phyloP scores from a whole-genome alignment of 2,888 invertebrate genomes.

The Sminthurides aquaticus region DNA sequence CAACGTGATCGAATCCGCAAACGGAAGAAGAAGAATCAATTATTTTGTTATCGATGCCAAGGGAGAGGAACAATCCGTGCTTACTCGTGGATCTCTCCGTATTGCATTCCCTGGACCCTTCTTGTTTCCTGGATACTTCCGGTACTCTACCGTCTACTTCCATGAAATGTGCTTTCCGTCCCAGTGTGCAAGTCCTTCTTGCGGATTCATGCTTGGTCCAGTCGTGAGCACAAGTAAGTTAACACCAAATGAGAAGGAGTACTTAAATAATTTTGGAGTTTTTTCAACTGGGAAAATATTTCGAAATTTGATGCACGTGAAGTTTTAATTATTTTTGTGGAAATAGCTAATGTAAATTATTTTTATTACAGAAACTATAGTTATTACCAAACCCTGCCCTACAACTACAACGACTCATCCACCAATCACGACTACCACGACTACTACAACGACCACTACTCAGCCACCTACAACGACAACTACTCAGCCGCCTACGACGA shows the following conservation, averaged over 20 bases:
- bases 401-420: not conserved
- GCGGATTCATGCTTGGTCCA: constrained; percentile 26
- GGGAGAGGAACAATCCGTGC: constrained; percentile 29
- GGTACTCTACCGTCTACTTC: constrained; percentile 27
- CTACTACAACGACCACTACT: not conserved
- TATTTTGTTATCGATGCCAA: constrained; percentile 36
- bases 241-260: not conserved
- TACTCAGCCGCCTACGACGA: not conserved
- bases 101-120: constrained; percentile 29
- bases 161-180: constrained; percentile 38
- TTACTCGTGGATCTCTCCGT: constrained; percentile 16
- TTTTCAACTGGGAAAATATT: not conserved
- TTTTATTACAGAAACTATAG: not conserved
- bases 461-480: not conserved
- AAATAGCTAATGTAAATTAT: not conserved
- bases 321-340: too few species aligned
- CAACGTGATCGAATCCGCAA: constrained; percentile 22
- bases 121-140: constrained; percentile 22
- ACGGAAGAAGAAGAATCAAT: constrained; percentile 20
- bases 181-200: constrained; percentile 28
- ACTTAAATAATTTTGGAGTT: not conserved
- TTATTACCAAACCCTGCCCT: not conserved
- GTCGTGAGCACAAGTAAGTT: constrained; percentile 5
- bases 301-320: not conserved
- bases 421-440: not conserved